phyloP scores from a whole-genome alignment of 2,888 invertebrate species.

The Crepidodera aurea region DNA sequence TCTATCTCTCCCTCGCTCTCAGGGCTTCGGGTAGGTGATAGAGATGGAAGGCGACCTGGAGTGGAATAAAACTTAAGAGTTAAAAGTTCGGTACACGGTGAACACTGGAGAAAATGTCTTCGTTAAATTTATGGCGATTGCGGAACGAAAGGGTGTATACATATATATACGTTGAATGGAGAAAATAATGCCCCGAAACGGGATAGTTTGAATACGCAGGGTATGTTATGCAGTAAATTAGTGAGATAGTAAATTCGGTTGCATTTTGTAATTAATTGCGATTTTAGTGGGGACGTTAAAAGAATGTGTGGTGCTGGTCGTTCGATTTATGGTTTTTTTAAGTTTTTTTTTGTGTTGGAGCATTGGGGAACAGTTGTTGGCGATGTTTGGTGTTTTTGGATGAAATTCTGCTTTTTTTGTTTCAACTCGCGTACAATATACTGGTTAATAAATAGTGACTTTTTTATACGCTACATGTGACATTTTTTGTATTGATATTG shows the following conservation, averaged over 20 bases:
- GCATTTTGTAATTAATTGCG: constrained; percentile 46
- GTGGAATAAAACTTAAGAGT: constrained; percentile 27
- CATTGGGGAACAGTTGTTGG: too few relatives aligned
- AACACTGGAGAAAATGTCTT: constrained; percentile 53
- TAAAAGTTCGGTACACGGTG: constrained; percentile 45
- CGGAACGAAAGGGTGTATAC: constrained; percentile 51
- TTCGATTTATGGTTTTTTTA: constrained; percentile 35
- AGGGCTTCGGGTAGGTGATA: background rate
- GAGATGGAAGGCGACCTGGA: constrained; percentile 19
- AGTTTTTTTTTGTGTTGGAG: background rate
- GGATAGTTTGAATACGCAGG: constrained; percentile 50
- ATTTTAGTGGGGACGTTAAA: constrained; percentile 36
- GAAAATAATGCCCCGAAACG: constrained; percentile 50
- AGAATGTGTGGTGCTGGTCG: constrained; percentile 32
- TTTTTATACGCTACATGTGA: too few relatives aligned
- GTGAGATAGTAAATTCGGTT: constrained; percentile 48
- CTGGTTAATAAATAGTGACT: too few relatives aligned
- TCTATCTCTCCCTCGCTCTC: constrained; percentile 28
- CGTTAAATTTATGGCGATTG: constrained; percentile 56
- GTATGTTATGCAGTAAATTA: constrained; percentile 50
- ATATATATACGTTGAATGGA: constrained; percentile 42
- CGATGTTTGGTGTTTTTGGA: too few relatives aligned
- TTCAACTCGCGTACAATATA: too few relatives aligned
- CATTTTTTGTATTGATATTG: too few relatives aligned
- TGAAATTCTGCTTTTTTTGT: too few relatives aligned